Evolutionary conservation across 2,797 vertebrate species (phyloP).

Genomic region (Carapus acus): DNA sequence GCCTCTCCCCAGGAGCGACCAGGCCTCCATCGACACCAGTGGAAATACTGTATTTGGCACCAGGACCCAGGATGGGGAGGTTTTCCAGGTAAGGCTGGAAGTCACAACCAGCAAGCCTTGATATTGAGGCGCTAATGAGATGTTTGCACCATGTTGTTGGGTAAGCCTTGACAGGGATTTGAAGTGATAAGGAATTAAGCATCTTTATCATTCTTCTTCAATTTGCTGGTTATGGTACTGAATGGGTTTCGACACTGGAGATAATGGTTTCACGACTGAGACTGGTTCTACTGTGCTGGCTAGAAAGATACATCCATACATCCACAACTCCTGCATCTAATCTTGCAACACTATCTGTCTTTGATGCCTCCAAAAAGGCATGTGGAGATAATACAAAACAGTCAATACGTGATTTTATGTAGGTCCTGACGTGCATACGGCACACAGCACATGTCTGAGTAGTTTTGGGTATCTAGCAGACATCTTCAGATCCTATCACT

Average conservation of each 20-base stretch:
- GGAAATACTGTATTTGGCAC: conserved; percentile 93
- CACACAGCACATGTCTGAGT: conserved; percentile 1
- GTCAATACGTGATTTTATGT: conserved; percentile 7
- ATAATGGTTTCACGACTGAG: too few species aligned
- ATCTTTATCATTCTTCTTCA: too few species aligned
- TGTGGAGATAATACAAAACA: conserved; percentile 38
- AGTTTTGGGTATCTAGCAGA: background rate
- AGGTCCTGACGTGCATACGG: conserved; percentile 5
- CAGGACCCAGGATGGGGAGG: conserved; percentile 87
- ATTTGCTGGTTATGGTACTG: too few species aligned
- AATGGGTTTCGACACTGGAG: too few species aligned
- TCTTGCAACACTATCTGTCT: background rate
- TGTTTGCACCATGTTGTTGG: too few species aligned
- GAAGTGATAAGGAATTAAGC: too few species aligned
- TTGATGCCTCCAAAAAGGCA: conserved; percentile 39
- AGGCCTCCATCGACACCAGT: conserved; percentile 76
- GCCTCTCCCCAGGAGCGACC: conserved; percentile 83
- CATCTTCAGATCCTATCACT: background rate
- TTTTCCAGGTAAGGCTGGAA: conserved; percentile 83
- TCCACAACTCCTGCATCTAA: background rate
- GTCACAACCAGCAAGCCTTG: too few species aligned
- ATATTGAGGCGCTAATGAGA: background rate
- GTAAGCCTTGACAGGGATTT: too few species aligned
- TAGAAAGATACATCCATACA: too few species aligned
- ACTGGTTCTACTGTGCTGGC: too few species aligned